These are phyloP conservation scores for Morpho achilles DNA, from an alignment of 2,888 invertebrate species.

Conservation along the genomic window DNA sequence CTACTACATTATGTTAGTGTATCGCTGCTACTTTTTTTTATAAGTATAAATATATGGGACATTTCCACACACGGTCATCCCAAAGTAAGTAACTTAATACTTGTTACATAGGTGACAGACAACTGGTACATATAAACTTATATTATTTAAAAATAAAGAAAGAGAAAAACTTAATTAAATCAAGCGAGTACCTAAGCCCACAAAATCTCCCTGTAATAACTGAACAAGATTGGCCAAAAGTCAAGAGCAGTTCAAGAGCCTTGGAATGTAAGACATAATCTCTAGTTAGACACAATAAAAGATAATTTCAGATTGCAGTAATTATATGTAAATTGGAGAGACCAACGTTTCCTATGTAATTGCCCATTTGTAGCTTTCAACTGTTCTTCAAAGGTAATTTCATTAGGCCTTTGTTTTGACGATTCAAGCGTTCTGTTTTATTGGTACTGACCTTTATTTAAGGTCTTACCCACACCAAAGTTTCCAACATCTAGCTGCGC, in stretches of 20 bases:
- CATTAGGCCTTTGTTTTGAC: conserved; percentile 18
- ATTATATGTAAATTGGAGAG: conserved; percentile 22
- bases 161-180: too few species aligned
- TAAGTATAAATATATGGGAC: too few species aligned
- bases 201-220: too few species aligned
- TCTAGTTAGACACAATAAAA: conserved; percentile 5
- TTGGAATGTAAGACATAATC: not conserved
- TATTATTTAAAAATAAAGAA: too few species aligned
- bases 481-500: too few species aligned
- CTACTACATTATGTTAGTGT: too few species aligned
- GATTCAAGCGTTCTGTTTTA: conserved; percentile 1
- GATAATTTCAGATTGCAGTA: conserved; percentile 20
- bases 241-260: not conserved
- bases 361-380: conserved; percentile 13
- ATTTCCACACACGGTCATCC: too few species aligned
- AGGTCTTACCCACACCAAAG: not conserved
- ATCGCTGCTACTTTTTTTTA: too few species aligned
- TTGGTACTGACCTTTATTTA: not conserved
- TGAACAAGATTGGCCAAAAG: not conserved
- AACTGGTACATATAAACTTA: too few species aligned
- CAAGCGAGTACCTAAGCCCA: too few species aligned
- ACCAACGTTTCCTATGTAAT: conserved; percentile 18
- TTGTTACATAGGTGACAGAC: too few species aligned
- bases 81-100: too few species aligned
- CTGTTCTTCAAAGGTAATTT: conserved; percentile 19